Evolutionary conservation across 2,113 vertebrate species (phyloP), one percentile per base, ranked within the genome.

Genomic region (Ctenodactylus gundi): DNA sequence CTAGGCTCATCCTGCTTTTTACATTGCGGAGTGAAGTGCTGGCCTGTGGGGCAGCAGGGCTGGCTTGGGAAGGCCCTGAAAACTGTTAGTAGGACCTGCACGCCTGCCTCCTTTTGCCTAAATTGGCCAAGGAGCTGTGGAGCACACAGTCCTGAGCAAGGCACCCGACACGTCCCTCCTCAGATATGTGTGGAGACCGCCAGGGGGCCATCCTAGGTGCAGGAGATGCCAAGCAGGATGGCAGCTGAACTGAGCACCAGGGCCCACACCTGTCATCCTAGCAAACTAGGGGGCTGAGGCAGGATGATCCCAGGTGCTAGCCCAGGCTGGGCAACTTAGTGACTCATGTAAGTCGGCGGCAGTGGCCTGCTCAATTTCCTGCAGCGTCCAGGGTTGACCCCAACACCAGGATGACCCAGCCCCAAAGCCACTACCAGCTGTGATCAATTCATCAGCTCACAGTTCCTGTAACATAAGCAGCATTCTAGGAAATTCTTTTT

Each of bases 1-100:
- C 1, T 21, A 34, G 17, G 36, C 55, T 1, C 1, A 39, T 81
- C 67, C 62, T 41, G 6, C 29, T 49, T 51, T 73, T 4, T 18
- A 70, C n/a, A n/a, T n/a, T n/a, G n/a, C 3, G 0, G 21, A 68
- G 29, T 25, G 6, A 18, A 46, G 81, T 70, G 83, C 20, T 21
- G 53, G 27, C 41, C 0, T 0, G 23, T 2, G 15, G 21, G 60
- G 14, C n/a, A 13, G 20, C 2, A 2, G 9, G 12, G 44, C 29
- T 39, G 8, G 13, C 4, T 1, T 17, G 77, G 62, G 44, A 73
- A 75, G 73, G 55, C 14, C 55, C 0, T 5, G 15, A 3, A 9
- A 12, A n/a, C 10, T 6, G 51, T 3, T 23, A 7, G 6, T 2
- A 6, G 58, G 41, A 44, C 1, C 25, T 12, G 49, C n/a, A 82